These are phyloP conservation scores for Acomys russatus DNA, from an alignment of 2,797 vertebrate genomes.

Conservation along the genomic window DNA sequence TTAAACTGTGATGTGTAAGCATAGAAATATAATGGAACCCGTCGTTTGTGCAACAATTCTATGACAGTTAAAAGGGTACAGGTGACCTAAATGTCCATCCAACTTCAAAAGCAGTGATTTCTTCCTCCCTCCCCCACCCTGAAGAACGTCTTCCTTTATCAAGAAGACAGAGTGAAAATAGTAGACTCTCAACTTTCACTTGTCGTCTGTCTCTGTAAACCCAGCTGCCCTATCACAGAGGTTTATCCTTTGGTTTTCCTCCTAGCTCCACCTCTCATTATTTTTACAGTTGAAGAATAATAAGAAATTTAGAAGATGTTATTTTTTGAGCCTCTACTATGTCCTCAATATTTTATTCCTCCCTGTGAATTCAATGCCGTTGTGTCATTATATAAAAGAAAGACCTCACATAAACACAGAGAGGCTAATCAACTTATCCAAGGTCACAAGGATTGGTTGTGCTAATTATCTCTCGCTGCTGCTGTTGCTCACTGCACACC, in stretches of 20 bases:
- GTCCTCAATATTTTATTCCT: slow-evolving; percentile 53
- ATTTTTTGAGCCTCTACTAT: background rate
- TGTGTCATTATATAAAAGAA: slow-evolving; percentile 48
- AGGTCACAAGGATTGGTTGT: background rate
- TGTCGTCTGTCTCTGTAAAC: slow-evolving; percentile 5
- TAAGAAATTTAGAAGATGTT: background rate
- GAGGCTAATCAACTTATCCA: background rate
- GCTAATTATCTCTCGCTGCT: background rate
- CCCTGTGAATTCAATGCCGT: slow-evolving; percentile 36
- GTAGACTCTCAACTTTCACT: slow-evolving; percentile 10
- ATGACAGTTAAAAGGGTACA: background rate
- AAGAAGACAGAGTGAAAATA: slow-evolving; percentile 8
- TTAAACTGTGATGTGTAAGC: background rate
- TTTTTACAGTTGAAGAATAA: slow-evolving; percentile 27
- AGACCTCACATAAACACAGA: background rate
- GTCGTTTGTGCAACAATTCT: background rate
- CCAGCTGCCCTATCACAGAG: background rate
- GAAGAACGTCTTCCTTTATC: slow-evolving; percentile 39
- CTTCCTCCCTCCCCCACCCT: background rate
- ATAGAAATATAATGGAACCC: background rate
- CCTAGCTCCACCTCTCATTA: background rate
- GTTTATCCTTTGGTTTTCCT: background rate
- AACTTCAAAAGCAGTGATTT: slow-evolving; percentile 5
- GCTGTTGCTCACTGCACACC: background rate
- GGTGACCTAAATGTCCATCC: background rate